phyloP scores from a whole-genome alignment of 1,140 invertebrate species.

The Drosophila ambigua region DNA sequence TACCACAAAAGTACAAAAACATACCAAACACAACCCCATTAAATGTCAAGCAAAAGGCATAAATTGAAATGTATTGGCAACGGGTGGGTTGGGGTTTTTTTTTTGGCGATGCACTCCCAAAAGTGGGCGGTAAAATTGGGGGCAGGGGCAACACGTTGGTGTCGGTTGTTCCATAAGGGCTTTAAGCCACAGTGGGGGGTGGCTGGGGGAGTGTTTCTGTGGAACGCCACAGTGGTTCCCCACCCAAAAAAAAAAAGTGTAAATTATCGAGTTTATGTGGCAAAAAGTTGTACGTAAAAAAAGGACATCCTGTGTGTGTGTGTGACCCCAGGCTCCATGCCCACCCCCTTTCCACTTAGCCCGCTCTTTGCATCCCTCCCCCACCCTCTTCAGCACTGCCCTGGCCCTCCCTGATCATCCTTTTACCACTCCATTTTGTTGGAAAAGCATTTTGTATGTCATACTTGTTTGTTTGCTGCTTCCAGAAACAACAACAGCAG shows the following conservation, averaged over 20 bases:
- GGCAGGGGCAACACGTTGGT: not conserved
- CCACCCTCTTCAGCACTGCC: not conserved
- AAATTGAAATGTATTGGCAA: too few species aligned
- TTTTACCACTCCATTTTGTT: slow-evolving; percentile 23
- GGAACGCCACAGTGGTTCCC: too few species aligned
- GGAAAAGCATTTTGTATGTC: slow-evolving; percentile 49
- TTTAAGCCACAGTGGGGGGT: not conserved
- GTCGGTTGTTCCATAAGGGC: not conserved
- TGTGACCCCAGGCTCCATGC: too few species aligned
- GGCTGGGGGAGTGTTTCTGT: too few species aligned
- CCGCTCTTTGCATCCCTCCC: not conserved
- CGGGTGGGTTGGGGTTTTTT: too few species aligned
- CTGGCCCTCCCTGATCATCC: not conserved
- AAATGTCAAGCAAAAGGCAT: too few species aligned
- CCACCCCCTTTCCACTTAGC: not conserved
- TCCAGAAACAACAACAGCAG: slow-evolving; percentile 21
- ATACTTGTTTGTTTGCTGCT: slow-evolving; percentile 59
- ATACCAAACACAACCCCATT: too few species aligned
- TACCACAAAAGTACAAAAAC: too few species aligned
- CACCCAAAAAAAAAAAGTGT: slow-evolving; percentile 14
- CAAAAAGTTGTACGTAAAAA: slow-evolving; percentile 49
- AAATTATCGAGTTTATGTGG: slow-evolving; percentile 65
- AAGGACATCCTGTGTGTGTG: slow-evolving; percentile 25
- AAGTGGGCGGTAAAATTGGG: not conserved
- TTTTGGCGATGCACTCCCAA: not conserved